Conservation (phyloP, 2,797 vertebrate species). For the Sebastes diploproa region DNA sequence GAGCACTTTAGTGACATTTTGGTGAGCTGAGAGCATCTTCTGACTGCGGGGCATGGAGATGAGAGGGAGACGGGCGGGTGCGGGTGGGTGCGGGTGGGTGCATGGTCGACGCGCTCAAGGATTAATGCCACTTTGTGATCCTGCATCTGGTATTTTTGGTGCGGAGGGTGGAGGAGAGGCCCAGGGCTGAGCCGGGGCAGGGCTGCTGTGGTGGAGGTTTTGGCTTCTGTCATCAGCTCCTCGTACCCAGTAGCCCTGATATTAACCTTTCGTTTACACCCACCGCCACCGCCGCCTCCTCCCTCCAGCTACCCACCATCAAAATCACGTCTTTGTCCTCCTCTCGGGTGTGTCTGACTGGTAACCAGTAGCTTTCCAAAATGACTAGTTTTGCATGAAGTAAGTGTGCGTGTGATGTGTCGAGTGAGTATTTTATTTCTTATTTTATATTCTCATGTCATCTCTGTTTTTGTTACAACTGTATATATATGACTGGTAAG, state of each 20-base stretch:
- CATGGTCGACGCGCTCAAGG: slow-evolving; percentile 10
- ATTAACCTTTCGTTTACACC: slow-evolving; percentile 58
- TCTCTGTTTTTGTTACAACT: slow-evolving; percentile 36
- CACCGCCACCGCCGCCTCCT: slow-evolving; percentile 13
- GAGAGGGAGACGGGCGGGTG: slow-evolving; percentile 2
- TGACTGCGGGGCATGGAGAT: slow-evolving; percentile 10
- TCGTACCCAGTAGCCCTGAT: slow-evolving; percentile 46
- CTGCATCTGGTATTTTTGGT: slow-evolving; percentile 59
- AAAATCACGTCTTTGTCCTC: slow-evolving; percentile 33
- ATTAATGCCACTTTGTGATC: slow-evolving; percentile 50
- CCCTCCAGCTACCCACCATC: slow-evolving; percentile 23
- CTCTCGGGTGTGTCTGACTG: slow-evolving; percentile 46
- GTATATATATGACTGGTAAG: slow-evolving; percentile 46
- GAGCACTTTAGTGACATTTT: slow-evolving; percentile 73
- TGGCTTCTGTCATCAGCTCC: slow-evolving; percentile 32
- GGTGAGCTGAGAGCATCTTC: slow-evolving; percentile 37
- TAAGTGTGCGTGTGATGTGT: slow-evolving; percentile 55
- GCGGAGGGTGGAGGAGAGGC: slow-evolving; percentile 54
- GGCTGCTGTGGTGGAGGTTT: slow-evolving; percentile 59
- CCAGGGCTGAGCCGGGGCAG: slow-evolving; percentile 32
- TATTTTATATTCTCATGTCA: slow-evolving; percentile 49
- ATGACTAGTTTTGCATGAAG: slow-evolving; percentile 58
- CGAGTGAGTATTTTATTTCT: slow-evolving; percentile 54
- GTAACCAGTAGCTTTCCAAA: slow-evolving; percentile 46
- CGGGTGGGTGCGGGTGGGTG: not conserved